Base-by-base conservation (phyloP, 2,888 invertebrate species). In the Caenorhabditis japonica region DNA sequence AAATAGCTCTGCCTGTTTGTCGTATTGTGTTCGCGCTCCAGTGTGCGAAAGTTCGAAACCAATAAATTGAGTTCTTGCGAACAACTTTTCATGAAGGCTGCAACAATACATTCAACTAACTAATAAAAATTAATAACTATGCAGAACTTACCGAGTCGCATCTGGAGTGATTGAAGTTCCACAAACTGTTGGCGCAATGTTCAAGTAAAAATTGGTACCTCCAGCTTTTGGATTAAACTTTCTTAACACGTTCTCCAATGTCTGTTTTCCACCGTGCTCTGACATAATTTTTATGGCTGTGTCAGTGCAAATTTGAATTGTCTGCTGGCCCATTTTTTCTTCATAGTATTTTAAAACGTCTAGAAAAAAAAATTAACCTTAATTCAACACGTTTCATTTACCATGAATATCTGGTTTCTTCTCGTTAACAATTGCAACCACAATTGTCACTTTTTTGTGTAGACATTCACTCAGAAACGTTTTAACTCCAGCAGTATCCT, bases 171-270 rank as follows among this genome's bases (percentile, higher is more conserved):
- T 17, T 1, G 4, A 0, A n/a, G n/a, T 19, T 10, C 15, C 15
- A 4, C 10, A 1, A 4, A 44, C 17, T 1, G 21, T 30, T 0
- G 17, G 10, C 12, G 73, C 36, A 15, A 66, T n/a, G 12, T 44
- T 27, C n/a, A 74, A 21, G 8, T 30, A 15, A 41, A 71, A 70
- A 41, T 77, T 77, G 38, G 56, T 25, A 1, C 77, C 77, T 12
- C 77, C 77, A n/a, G 61, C 47, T 38, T 77, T 77, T 10, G 33
- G 13, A 58, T 77, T 77, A 19, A 77, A 41, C 41, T 77, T 77
- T 4, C 59, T 30, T n/a, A 77, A 19, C 8, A 77, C 53, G 34
- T 75, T 75, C 1, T 75, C 64, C 19, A 61, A 43, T 1, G 75
- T 68, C 0, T 19, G 27, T 30, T 68, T 38, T 5, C 47, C 17